phyloP scores from a whole-genome alignment of 1,140 invertebrate species.

The Pteromalus puparum region DNA sequence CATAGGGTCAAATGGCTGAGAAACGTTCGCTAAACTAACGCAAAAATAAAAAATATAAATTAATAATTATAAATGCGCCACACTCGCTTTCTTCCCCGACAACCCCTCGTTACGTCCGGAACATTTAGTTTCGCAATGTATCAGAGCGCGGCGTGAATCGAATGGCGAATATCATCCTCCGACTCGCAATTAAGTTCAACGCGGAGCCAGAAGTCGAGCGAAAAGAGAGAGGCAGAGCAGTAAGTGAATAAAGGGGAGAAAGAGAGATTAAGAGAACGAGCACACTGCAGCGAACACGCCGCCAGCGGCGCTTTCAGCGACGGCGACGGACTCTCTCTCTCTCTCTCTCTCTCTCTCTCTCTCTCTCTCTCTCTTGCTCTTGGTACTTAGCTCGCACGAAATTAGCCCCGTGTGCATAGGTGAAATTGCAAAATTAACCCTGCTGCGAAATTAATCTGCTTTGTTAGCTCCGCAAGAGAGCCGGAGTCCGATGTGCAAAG shows the following conservation, averaged over 20 bases:
- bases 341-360: no score
- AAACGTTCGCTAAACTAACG: no score
- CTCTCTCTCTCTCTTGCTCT: no score
- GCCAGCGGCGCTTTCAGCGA: neutral
- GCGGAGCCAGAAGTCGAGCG: no score
- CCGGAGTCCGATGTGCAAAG: slow-evolving; percentile 3
- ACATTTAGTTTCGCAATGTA: no score
- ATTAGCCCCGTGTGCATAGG: slow-evolving; percentile 50
- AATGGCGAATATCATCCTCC: neutral
- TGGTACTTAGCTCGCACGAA: slow-evolving; percentile 49
- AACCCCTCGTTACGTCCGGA: no score
- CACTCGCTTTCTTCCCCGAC: no score
- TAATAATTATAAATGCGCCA: no score
- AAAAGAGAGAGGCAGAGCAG: neutral
- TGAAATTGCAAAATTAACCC: slow-evolving; percentile 48
- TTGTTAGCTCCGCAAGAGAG: neutral
- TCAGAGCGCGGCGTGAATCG: no score
- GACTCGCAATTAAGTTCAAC: no score
- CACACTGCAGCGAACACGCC: neutral
- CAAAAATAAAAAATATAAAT: no score
- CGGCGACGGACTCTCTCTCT: neutral
- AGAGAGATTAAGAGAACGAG: slow-evolving; percentile 17
- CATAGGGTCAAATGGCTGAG: no score
- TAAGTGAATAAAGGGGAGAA: slow-evolving; percentile 7
- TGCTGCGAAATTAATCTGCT: slow-evolving; percentile 44